Evolutionary conservation across 2,888 invertebrate genomes (phyloP).

Genomic region (Conops quadrifasciatus): DNA sequence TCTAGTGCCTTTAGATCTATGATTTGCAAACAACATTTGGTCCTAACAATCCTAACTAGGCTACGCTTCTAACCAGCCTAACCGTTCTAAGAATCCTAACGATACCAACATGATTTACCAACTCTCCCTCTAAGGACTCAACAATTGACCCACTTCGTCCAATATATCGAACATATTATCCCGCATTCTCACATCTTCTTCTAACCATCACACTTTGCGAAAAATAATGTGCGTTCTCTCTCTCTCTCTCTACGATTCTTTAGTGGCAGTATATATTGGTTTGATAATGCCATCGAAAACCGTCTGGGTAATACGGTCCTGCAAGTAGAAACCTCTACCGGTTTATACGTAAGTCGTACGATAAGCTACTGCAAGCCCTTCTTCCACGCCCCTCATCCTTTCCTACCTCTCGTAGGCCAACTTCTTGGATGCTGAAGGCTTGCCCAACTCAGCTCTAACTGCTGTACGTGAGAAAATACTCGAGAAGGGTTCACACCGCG

Average conservation of each 20-base stretch:
- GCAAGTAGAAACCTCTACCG: conserved; percentile 18
- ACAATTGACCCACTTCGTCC: neutral
- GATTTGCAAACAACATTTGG: neutral
- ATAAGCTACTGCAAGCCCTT: neutral
- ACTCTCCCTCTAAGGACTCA: neutral
- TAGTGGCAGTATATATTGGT: conserved; percentile 54
- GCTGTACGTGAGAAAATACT: conserved; percentile 3
- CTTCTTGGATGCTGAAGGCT: conserved; percentile 25
- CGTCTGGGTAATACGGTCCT: conserved; percentile 36
- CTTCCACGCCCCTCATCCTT: neutral
- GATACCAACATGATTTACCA: neutral
- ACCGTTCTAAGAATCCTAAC: no score
- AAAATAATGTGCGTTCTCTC: no score
- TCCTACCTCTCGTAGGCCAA: conserved; percentile 1
- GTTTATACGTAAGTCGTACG: conserved; percentile 15
- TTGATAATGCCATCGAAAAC: conserved; percentile 50
- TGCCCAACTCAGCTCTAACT: conserved; percentile 13
- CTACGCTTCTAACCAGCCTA: no score
- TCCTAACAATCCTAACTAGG: neutral
- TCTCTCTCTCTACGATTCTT: neutral
- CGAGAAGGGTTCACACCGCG: conserved; percentile 40
- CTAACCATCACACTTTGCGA: neutral
- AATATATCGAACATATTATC: no score
- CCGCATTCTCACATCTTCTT: neutral
- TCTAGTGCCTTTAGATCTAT: no score